Base-by-base conservation (phyloP, 2,113 vertebrate genomes). In the Brachyhypopomus occidentalis region DNA sequence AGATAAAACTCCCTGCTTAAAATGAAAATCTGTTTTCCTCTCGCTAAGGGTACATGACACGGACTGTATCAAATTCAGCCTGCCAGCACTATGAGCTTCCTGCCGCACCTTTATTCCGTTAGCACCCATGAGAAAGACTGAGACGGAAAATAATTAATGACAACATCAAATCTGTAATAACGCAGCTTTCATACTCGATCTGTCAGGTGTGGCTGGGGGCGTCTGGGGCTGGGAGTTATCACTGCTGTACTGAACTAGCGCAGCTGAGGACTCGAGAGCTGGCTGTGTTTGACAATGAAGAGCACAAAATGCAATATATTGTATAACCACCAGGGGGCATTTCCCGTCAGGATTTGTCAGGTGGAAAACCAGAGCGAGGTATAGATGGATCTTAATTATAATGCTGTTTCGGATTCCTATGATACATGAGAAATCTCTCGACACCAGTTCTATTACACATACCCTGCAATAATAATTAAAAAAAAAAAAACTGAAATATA, bases 21-120 rank as follows among this genome's bases (percentile, higher is more conserved):
- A 89, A 88, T 83, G 34, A 84, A 87, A 84, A 85, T 85, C 77
- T 77, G 77, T 87, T 81, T 86, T 72, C 56, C 64, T 81, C 76
- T 58, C 22, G 48, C 81, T 77, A 76, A 86, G 81, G 75, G 73
- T 63, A 85, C 48, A 72, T 58, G 82, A 84, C 75, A 72, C 59
- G 74, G 75, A 77, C 56, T 82, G 69, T 72, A 86, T 85, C 82
- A 67, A 84, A 87, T 81, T 76, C 62, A 56, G 62, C 48, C 59
- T 23, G 82, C 62, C 60, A 72, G 78, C 72, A 55, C 63, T 67
- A 67, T 38, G 45, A 84, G 83, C 81, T 64, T 62, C 62, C 41
- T 17, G 84, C 55, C 34, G 23, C 60, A 70, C 55, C 64, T 75
- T 84, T 83, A 77, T 75, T 63, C 72, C 36, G 69, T 75, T 75